Conservation (phyloP, 2,888 invertebrate species). For the Xestia rhomboidea region DNA sequence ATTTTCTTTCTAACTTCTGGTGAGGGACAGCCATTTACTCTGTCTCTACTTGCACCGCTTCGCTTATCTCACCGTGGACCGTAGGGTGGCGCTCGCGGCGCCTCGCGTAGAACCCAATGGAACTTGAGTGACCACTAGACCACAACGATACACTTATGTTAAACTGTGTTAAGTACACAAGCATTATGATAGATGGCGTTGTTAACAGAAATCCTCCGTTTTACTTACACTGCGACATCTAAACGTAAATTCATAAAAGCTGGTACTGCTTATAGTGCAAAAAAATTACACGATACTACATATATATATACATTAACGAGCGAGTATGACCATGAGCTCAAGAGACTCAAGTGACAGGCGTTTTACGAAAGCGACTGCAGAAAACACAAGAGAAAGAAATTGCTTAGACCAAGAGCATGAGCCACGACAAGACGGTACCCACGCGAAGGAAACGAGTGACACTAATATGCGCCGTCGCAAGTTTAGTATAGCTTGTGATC, state of each 20-base stretch:
- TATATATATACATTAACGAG: no score
- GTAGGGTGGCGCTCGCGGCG: conserved; percentile 27
- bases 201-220: not conserved
- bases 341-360: not conserved
- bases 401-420: not conserved
- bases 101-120: conserved; percentile 46
- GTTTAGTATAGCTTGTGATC: not conserved
- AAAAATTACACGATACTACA: no score
- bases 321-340: not conserved
- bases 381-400: not conserved
- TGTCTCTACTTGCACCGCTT: not conserved
- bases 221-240: not conserved
- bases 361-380: not conserved
- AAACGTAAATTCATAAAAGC: not conserved
- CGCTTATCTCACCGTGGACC: not conserved
- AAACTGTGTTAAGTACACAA: conserved; percentile 33
- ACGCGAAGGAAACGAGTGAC: not conserved
- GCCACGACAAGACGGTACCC: not conserved
- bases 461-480: not conserved
- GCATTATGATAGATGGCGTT: conserved; percentile 56
- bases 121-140: conserved; percentile 58
- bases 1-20: no score
- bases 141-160: conserved; percentile 27
- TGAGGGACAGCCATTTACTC: no score
- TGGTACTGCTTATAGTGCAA: no score